Evolutionary conservation across 1,140 invertebrate species (phyloP).

Genomic region (Hesperophylax magnus): DNA sequence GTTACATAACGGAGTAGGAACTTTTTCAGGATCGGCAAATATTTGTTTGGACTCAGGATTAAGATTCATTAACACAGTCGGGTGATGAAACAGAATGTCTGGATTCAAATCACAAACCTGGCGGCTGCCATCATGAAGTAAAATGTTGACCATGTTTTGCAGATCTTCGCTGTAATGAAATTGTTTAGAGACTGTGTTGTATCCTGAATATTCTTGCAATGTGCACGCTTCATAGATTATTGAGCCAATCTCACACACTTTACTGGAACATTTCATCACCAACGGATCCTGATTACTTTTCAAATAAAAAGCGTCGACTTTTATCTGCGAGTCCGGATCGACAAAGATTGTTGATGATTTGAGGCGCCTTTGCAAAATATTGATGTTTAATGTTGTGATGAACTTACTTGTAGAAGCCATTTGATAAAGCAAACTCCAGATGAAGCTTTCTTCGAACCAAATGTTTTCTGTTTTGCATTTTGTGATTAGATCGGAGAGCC

Average conservation of each 20-base stretch:
- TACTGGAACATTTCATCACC: slow-evolving; percentile 40
- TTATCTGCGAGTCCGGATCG: slow-evolving; percentile 61
- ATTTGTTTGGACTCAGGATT: slow-evolving; percentile 55
- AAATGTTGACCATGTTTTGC: slow-evolving; percentile 62
- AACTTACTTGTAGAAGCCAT: slow-evolving; percentile 62
- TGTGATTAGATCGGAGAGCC: slow-evolving; percentile 29
- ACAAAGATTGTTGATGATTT: slow-evolving; percentile 63
- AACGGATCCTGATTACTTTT: slow-evolving; percentile 8
- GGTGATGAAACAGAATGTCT: slow-evolving; percentile 66
- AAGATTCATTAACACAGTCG: slow-evolving; percentile 65
- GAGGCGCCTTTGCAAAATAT: slow-evolving; percentile 63
- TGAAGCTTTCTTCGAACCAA: slow-evolving; percentile 64
- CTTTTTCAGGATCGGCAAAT: slow-evolving; percentile 6
- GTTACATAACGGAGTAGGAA: not conserved
- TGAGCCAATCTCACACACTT: slow-evolving; percentile 63
- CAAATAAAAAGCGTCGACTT: slow-evolving; percentile 66
- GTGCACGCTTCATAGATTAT: slow-evolving; percentile 62
- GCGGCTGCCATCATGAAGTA: slow-evolving; percentile 61
- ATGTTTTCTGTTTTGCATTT: slow-evolving; percentile 38
- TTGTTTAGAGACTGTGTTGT: slow-evolving; percentile 59
- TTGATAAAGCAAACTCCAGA: slow-evolving; percentile 66
- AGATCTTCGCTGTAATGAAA: slow-evolving; percentile 66
- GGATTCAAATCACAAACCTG: slow-evolving; percentile 59
- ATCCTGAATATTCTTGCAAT: slow-evolving; percentile 44
- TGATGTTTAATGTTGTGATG: slow-evolving; percentile 60